Conservation (phyloP, 2,888 invertebrate species). For the Drosophila niveifrons region DNA sequence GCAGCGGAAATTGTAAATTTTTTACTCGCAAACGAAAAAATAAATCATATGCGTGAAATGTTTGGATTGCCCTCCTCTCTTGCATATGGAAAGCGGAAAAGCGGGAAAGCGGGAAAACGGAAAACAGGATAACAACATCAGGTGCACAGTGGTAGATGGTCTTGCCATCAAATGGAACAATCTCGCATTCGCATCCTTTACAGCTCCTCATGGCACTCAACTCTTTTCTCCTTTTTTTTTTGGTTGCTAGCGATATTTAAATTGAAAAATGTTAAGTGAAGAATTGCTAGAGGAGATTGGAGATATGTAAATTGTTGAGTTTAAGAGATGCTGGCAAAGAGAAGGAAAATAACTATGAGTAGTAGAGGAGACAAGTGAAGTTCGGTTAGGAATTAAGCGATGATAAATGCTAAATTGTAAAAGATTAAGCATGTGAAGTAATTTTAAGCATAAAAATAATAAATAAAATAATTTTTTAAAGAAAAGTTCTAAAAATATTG, state of each 20-base stretch:
- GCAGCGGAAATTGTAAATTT: constrained; percentile 70
- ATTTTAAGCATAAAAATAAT: too few species aligned
- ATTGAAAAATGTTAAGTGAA: neutral
- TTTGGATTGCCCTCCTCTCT: constrained; percentile 48
- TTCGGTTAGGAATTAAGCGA: too few species aligned
- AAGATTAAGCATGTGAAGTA: too few species aligned
- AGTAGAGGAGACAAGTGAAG: too few species aligned
- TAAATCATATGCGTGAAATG: constrained; percentile 70
- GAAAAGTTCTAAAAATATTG: too few species aligned
- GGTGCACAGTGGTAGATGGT: constrained; percentile 49
- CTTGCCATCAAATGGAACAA: constrained; percentile 11
- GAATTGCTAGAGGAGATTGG: neutral
- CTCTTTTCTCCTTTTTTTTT: neutral
- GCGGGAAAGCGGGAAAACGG: constrained; percentile 7
- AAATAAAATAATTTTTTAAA: too few species aligned
- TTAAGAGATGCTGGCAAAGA: neutral
- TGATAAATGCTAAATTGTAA: too few species aligned
- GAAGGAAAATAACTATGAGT: neutral
- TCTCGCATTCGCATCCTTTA: constrained; percentile 9
- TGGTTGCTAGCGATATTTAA: neutral
- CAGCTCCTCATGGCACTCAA: neutral
- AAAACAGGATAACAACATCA: constrained; percentile 46
- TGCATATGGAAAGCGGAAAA: neutral
- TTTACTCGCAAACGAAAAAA: constrained; percentile 60
- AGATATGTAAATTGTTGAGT: neutral